These are phyloP conservation scores for Octopus bimaculoides DNA, from an alignment of 1,140 invertebrate species.

Conservation along the genomic window DNA sequence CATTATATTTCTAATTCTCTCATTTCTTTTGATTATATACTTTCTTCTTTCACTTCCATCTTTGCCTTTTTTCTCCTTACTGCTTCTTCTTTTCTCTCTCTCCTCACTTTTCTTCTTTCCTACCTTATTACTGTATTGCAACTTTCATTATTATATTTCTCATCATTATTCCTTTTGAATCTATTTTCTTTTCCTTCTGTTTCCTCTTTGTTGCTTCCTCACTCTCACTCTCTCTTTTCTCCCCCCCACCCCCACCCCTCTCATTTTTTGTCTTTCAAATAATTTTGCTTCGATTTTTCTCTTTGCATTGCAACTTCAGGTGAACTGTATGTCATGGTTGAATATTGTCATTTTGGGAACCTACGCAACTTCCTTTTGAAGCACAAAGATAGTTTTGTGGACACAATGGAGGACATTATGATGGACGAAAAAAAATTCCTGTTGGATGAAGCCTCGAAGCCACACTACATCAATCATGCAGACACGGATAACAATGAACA, in stretches of 20 bases:
- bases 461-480: constrained; percentile 46
- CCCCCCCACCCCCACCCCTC: too few species aligned
- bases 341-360: constrained; percentile 94
- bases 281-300: background rate
- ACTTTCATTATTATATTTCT: too few species aligned
- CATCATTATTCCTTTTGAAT: background rate
- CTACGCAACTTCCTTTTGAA: constrained; percentile 80
- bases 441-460: constrained; percentile 27
- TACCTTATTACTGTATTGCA: too few species aligned
- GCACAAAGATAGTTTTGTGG: constrained; percentile 44
- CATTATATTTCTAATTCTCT: too few species aligned
- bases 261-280: background rate
- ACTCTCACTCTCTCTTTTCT: background rate
- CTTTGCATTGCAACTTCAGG: constrained; percentile 40
- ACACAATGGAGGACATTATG: constrained; percentile 64
- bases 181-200: background rate
- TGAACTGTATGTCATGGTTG: constrained; percentile 94
- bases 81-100: too few species aligned
- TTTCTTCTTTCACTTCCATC: too few species aligned
- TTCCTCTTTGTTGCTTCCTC: background rate
- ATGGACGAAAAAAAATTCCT: constrained; percentile 27
- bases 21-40: too few species aligned
- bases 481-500: constrained; percentile 33
- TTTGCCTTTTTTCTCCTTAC: too few species aligned
- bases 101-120: too few species aligned